Evolutionary conservation across 2,797 vertebrate genomes (phyloP).

Genomic region (Molossus molossus): DNA sequence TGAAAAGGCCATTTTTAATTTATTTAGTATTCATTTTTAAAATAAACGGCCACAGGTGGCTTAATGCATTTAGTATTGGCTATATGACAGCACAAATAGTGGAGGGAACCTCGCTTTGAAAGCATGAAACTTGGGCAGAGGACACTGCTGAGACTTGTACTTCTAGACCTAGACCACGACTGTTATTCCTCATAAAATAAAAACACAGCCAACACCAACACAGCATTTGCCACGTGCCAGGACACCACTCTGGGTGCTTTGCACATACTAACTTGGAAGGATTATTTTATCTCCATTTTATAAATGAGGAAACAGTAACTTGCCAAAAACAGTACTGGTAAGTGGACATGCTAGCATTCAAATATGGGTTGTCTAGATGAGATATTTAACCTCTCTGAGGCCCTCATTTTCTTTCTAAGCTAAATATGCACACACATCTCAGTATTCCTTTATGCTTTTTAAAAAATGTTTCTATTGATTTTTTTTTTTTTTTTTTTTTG

Average conservation of each 20-base stretch:
- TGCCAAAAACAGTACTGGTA: background rate
- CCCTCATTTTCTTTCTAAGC: background rate
- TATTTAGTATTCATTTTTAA: constrained; percentile 59
- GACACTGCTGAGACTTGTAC: background rate
- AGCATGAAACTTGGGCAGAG: constrained; percentile 31
- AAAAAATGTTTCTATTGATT: too few relatives aligned
- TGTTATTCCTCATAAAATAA: constrained; percentile 31
- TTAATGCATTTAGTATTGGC: constrained; percentile 17
- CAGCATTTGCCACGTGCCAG: background rate
- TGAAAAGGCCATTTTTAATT: constrained; percentile 52
- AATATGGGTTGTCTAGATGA: background rate
- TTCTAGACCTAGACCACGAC: background rate
- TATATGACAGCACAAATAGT: background rate
- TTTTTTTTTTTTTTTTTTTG: too few relatives aligned
- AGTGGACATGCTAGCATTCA: constrained; percentile 24
- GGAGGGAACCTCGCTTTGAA: background rate
- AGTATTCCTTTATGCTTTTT: background rate
- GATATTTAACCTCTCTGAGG: constrained; percentile 15
- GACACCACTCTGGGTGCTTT: background rate
- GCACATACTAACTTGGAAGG: background rate
- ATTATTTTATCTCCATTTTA: constrained; percentile 23
- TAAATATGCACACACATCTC: background rate
- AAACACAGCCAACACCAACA: background rate
- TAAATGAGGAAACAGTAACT: constrained; percentile 17
- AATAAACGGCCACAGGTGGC: background rate